phyloP scores from a whole-genome alignment of 2,797 vertebrate genomes.

The Neosilurus mollespiculum region DNA sequence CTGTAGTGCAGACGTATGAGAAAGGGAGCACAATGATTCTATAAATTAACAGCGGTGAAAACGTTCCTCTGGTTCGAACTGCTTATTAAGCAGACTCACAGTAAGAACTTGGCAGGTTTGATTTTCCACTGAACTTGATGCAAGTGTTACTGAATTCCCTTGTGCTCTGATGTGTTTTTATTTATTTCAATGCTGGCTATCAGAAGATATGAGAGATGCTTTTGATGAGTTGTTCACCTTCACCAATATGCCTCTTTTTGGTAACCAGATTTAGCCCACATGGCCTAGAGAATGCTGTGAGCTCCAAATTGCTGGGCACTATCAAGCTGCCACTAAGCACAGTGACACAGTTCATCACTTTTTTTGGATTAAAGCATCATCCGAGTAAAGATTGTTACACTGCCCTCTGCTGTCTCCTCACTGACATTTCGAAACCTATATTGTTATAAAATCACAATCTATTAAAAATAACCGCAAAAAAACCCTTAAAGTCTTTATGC shows the following conservation, averaged over 20 bases:
- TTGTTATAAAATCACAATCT: not conserved
- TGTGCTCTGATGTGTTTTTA: not conserved
- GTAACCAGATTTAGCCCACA: not conserved
- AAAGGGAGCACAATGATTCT: too few relatives aligned
- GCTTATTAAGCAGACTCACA: too few relatives aligned
- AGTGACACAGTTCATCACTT: not conserved
- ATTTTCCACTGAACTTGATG: not conserved
- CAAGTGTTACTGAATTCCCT: not conserved
- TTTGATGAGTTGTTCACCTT: not conserved
- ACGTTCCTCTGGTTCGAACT: too few relatives aligned
- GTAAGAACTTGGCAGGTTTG: not conserved
- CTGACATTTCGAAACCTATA: not conserved
- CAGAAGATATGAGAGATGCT: too few relatives aligned
- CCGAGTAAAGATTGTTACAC: not conserved
- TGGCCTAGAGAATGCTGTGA: not conserved
- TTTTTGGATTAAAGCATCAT: not conserved
- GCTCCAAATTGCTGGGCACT: not conserved
- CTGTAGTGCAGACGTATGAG: too few relatives aligned
- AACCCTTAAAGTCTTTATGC: not conserved
- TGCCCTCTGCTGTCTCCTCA: constrained; percentile 23
- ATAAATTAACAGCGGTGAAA: too few relatives aligned
- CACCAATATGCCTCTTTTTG: not conserved
- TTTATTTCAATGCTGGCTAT: not conserved
- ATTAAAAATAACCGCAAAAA: not conserved
- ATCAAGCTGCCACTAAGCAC: not conserved